Base-by-base conservation (phyloP, 1,140 invertebrate genomes). In the Homarus americanus region DNA sequence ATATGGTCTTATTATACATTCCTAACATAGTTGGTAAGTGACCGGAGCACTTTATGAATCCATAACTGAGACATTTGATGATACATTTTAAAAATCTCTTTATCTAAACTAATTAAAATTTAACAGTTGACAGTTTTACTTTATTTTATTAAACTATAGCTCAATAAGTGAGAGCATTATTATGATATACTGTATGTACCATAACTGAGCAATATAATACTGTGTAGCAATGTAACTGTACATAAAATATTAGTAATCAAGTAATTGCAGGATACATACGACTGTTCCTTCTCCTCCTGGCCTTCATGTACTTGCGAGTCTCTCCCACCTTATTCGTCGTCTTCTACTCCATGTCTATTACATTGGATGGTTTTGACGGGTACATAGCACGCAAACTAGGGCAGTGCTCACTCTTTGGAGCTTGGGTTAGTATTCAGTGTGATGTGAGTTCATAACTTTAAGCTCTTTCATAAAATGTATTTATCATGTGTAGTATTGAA, bases 371-470 rank as follows among this genome's bases (percentile, higher is more conserved):
- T 38, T 69, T 92, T 88, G 91, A 92, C 69, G 91, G 91, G 36
- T 92, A 80, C 72, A 87, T 58, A 34, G 91, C 91, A 7, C 91
- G 91, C 36, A 92, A 89, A 41, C 73, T 92, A 49, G 69, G 80
- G 7, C 91, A 92, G 49, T 92, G 91, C 69, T 92, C 91, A 53
- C 66, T 89, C 24, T 92, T 92, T 89, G 91, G 91, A 72, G 86
- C 91, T 32, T 92, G 91, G 91, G 91, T 92, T 53, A 92, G 91
- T 90, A 83, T 0, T 41, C 9, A 69, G 15, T 36, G 10, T n/a
- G 10, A 3, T 58, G 17, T 82, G 63, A 20, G 36, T 34, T 53
- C 17, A 63, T 78, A 49, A 15, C 17, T 38, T 38, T 28, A 2
- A 80, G 7, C 17, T 49, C 12, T 1, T 0, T 15, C 4, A 20